phyloP scores from a whole-genome alignment of 2,113 vertebrate species.

The Forbesichthys agassizii region DNA sequence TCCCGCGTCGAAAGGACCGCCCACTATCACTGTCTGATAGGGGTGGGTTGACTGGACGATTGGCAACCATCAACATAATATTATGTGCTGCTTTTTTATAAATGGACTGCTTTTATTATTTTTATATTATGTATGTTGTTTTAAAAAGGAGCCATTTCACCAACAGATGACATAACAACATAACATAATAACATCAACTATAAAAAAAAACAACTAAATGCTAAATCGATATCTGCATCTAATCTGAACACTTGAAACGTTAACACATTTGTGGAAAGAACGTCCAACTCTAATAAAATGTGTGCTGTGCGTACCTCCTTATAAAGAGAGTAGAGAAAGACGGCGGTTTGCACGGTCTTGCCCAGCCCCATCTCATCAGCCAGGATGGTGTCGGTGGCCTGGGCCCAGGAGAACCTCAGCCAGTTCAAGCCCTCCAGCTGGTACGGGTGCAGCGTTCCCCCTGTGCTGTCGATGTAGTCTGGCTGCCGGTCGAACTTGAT shows the following conservation, averaged over 20 bases:
- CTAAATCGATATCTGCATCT: too few relatives aligned
- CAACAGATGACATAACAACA: too few relatives aligned
- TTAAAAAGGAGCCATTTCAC: too few relatives aligned
- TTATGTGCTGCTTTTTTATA: not conserved
- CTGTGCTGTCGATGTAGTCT: constrained; percentile 90
- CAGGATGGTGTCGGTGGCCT: constrained; percentile 95
- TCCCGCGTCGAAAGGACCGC: constrained; percentile 47
- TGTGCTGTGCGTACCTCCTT: constrained; percentile 83
- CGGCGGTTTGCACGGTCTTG: constrained; percentile 96
- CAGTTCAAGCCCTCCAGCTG: constrained; percentile 97
- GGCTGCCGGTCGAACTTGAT: constrained; percentile 96
- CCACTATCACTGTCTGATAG: constrained; percentile 38
- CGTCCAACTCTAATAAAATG: too few relatives aligned
- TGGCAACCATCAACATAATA: not conserved
- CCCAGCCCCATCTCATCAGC: constrained; percentile 99
- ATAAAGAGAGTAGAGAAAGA: constrained; percentile 95
- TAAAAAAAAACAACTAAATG: too few relatives aligned
- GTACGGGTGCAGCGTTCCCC: constrained; percentile 93
- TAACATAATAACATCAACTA: too few relatives aligned
- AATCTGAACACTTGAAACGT: too few relatives aligned
- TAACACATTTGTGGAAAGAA: too few relatives aligned
- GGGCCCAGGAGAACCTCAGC: constrained; percentile 97
- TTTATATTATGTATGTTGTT: too few relatives aligned
- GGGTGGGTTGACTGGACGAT: constrained; percentile 44
- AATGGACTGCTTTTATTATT: not conserved